A percentile compares a stretch with the other conserved stretches of the same genome.
Evolutionary conservation across 2,797 vertebrate species (phyloP).

Genomic region (Danio kyathit): DNA sequence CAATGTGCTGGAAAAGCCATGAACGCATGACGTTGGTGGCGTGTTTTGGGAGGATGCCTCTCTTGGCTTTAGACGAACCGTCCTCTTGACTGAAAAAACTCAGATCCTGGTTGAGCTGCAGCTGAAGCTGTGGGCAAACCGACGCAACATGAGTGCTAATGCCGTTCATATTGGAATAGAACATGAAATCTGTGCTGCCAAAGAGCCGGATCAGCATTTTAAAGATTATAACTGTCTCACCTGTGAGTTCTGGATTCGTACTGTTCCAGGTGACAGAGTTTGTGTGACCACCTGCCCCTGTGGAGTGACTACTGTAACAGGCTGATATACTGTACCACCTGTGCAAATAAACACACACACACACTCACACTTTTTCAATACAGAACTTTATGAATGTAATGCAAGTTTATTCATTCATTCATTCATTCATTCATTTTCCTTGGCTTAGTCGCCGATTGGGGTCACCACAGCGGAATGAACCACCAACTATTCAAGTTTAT

Average conservation of each 20-base stretch:
- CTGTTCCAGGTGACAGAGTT: constrained; percentile 84
- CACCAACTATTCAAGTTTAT: no score
- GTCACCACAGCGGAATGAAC: no score
- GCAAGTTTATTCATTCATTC: no score
- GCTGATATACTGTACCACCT: constrained; percentile 89
- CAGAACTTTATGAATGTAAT: no score
- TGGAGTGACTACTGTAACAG: constrained; percentile 88
- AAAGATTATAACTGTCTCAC: constrained; percentile 62
- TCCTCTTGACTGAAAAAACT: constrained; percentile 88
- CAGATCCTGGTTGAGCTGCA: constrained; percentile 89
- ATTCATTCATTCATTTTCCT: no score
- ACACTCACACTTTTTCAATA: neutral
- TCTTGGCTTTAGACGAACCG: constrained; percentile 85
- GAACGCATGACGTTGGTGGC: constrained; percentile 90
- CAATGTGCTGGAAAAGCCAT: constrained; percentile 92
- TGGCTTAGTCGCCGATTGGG: no score
- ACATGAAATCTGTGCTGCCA: neutral
- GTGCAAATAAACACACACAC: constrained; percentile 27
- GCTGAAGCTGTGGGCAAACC: constrained; percentile 78
- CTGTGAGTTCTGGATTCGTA: constrained; percentile 89
- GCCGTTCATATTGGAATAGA: neutral
- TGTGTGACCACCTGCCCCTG: constrained; percentile 89
- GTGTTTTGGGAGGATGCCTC: constrained; percentile 88
- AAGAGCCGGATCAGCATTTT: neutral
- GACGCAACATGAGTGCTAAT: neutral